A percentile compares a stretch with the other conserved stretches of the same genome.
Evolutionary conservation across 2,888 invertebrate species (phyloP).

Genomic region (Thera obeliscata): DNA sequence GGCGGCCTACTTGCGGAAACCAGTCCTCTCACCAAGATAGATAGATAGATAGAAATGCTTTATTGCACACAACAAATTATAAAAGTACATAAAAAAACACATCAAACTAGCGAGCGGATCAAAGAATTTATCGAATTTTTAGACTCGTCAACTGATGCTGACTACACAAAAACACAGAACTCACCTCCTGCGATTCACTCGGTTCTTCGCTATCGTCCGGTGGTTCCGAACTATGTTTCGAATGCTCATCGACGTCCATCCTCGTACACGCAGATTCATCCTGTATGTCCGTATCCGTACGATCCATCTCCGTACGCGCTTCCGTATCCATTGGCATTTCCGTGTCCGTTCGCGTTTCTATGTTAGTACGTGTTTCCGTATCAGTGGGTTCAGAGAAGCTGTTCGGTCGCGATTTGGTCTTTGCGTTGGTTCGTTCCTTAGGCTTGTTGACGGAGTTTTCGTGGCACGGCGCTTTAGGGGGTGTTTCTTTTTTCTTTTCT

Average conservation of each 20-base stretch:
- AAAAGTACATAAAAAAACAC: no score
- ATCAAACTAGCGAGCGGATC: no score
- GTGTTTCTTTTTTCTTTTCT: conserved; percentile 53
- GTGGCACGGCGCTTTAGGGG: conserved; percentile 62
- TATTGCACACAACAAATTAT: no score
- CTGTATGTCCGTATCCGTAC: conserved; percentile 11
- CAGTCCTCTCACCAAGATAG: no score
- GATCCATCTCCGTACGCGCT: conserved; percentile 50
- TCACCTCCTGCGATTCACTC: conserved; percentile 50
- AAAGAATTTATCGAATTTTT: no score
- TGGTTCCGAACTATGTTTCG: conserved; percentile 47
- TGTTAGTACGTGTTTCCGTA: conserved; percentile 45
- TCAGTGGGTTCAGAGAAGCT: conserved; percentile 67
- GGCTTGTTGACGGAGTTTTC: conserved; percentile 61
- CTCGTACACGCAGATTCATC: background rate
- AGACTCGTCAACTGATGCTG: no score
- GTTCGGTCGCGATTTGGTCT: conserved; percentile 69
- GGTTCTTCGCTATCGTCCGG: conserved; percentile 41
- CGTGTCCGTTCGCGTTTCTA: conserved; percentile 4
- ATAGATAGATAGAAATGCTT: no score
- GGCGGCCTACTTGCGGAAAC: no score
- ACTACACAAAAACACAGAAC: conserved; percentile 13
- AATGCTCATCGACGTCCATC: conserved; percentile 36
- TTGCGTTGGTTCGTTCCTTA: conserved; percentile 59
- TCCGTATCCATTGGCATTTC: conserved; percentile 7